Percentiles rank a stretch among this genome's conserved stretches.
Evolutionary conservation across 2,888 invertebrate genomes (phyloP).

Genomic region (Heliconius erato): DNA sequence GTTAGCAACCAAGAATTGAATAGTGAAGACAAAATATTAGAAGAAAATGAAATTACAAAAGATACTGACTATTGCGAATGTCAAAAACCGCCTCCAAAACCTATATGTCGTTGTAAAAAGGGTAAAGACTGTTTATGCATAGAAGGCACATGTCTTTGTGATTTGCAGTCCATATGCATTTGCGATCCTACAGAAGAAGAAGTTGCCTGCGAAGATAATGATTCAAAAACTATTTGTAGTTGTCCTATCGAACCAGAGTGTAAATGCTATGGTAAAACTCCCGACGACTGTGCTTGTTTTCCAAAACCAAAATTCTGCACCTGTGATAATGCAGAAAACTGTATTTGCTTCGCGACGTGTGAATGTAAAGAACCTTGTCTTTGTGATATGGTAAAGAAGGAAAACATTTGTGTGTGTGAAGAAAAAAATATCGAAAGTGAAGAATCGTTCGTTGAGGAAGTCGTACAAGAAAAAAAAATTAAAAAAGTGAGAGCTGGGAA

Average conservation of each 20-base stretch:
- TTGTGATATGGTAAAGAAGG: slow-evolving; percentile 62
- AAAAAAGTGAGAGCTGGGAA: slow-evolving; percentile 72
- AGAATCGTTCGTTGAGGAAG: slow-evolving; percentile 60
- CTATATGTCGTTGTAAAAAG: slow-evolving; percentile 66
- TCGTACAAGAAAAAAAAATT: slow-evolving; percentile 60
- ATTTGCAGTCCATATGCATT: slow-evolving; percentile 64
- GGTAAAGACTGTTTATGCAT: slow-evolving; percentile 68
- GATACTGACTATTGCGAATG: slow-evolving; percentile 65
- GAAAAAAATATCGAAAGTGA: slow-evolving; percentile 56
- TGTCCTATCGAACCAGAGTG: slow-evolving; percentile 64
- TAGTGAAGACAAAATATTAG: slow-evolving; percentile 39
- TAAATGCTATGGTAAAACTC: slow-evolving; percentile 59
- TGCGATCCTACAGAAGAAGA: slow-evolving; percentile 65
- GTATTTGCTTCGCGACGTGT: slow-evolving; percentile 70
- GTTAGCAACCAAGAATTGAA: slow-evolving; percentile 54
- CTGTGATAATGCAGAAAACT: slow-evolving; percentile 71
- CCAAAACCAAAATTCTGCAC: slow-evolving; percentile 62
- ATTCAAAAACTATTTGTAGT: slow-evolving; percentile 65
- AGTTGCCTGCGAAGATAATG: slow-evolving; percentile 60
- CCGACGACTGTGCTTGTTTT: slow-evolving; percentile 66
- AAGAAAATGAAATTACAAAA: slow-evolving; percentile 47
- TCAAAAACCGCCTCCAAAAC: slow-evolving; percentile 64
- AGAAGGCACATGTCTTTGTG: slow-evolving; percentile 67
- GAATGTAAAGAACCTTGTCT: slow-evolving; percentile 71
- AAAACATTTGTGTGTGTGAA: slow-evolving; percentile 66